These are phyloP conservation scores for Lepus townsendii DNA, from an alignment of 2,797 vertebrate genomes.

Conservation along the genomic window DNA sequence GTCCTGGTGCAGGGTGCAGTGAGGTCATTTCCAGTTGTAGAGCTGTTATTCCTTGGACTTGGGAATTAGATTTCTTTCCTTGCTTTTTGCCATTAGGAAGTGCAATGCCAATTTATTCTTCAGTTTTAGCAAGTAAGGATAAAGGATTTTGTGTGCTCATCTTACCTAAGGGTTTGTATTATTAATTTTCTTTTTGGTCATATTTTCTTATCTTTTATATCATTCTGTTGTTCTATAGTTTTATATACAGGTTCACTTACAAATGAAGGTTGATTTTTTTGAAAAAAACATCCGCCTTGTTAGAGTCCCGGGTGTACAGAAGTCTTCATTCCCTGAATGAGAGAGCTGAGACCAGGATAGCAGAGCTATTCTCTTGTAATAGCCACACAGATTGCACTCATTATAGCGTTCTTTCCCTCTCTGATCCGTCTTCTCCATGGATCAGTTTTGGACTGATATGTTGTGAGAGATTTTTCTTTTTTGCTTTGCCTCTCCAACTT, in stretches of 20 bases:
- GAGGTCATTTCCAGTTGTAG: no score
- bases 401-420: neutral
- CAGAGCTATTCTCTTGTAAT: neutral
- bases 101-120: neutral
- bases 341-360: neutral
- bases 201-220: neutral
- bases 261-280: neutral
- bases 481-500: neutral
- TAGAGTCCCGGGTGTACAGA: neutral
- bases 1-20: no score
- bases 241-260: neutral
- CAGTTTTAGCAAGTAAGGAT: neutral
- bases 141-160: neutral
- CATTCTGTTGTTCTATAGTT: neutral
- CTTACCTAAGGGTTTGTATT: neutral
- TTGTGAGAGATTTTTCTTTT: neutral
- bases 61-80: neutral
- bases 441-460: neutral
- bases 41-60: neutral
- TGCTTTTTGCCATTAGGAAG: neutral
- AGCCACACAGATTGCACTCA: neutral
- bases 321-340: neutral
- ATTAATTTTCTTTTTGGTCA: neutral
- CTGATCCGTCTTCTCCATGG: neutral
- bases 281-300: neutral